Base-by-base conservation (phyloP, 2,113 vertebrate species). In the Ochotona princeps region DNA sequence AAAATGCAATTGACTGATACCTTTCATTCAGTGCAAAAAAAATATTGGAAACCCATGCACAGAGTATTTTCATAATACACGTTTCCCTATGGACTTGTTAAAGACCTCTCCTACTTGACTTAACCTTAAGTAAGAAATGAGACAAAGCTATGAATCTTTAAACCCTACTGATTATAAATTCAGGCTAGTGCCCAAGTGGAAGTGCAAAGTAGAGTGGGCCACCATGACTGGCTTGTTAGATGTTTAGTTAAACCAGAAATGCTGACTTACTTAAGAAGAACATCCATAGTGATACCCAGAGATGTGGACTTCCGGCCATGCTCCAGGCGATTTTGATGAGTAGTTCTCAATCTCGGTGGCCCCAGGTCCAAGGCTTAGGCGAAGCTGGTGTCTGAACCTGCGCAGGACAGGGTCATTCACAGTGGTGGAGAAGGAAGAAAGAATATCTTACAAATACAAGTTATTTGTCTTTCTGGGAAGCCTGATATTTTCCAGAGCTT, bases 241-340 rank as follows among this genome's bases (percentile, higher is more conserved):
- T 57, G 28, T 89, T 91, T 69, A 90, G 83, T 94, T 89, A 92
- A 28, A 75, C 84, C 65, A 89, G 85, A 93, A 94, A 83, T 74
- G 80, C 89, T 89, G 76, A 79, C 76, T 73, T 32, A 32, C 60
- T 84, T 83, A 73, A 80, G 75, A 93, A 81, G 69, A 65, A 76
- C 90, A 93, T 30, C 91, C 32, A 2, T 8, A 14, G 51, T 25
- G 78, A 87, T 54, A 78, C 85, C 74, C 74, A 60, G 74, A 69
- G 93, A 87, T 23, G 26, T 85, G 15, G 47, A 38, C 49, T 18
- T 82, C 35, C 60, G 80, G 61, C 17, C 26, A 30, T n/a, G 18
- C 51, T 44, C 67, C 85, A 69, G 80, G 92, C 89, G 92, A 76
- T 90, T 90, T 7, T 90, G 88, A 87, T 92, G 80, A 82, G 35